A percentile compares a stretch with the other conserved stretches of the same genome.
phyloP scores from a whole-genome alignment of 2,888 invertebrate species.

The Ceraclea dissimilis region DNA sequence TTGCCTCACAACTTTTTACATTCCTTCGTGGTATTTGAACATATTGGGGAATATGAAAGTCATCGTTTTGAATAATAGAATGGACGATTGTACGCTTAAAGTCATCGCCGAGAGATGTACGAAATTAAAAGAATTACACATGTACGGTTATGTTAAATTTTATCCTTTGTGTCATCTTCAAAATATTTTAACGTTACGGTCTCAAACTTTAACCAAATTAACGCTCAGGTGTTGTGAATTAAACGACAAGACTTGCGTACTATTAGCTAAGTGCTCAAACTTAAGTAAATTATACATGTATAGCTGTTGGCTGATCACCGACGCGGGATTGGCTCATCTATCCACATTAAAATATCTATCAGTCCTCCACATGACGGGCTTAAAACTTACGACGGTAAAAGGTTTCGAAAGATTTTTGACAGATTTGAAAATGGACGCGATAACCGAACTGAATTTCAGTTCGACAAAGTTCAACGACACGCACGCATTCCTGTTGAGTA shows the following conservation, averaged over 20 bases:
- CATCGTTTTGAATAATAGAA: constrained; percentile 21
- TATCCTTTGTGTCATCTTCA: constrained; percentile 27
- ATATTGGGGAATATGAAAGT: constrained; percentile 17
- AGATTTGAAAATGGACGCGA: constrained; percentile 5
- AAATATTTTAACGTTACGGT: constrained; percentile 25
- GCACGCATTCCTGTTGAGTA: constrained; percentile 11
- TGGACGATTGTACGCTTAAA: constrained; percentile 14
- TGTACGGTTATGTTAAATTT: constrained; percentile 30
- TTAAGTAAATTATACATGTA: constrained; percentile 29
- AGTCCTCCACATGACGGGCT: constrained; percentile 30
- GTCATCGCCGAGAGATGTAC: constrained; percentile 13
- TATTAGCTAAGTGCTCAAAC: constrained; percentile 27
- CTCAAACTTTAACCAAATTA: constrained; percentile 27
- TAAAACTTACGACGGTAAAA: constrained; percentile 27
- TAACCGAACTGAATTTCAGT: constrained; percentile 20
- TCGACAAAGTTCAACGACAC: constrained; percentile 15
- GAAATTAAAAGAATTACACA: constrained; percentile 26
- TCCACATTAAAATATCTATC: constrained; percentile 25
- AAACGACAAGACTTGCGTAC: constrained; percentile 27
- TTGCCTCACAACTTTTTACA: constrained; percentile 16
- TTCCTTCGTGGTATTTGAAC: constrained; percentile 14
- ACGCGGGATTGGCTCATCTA: constrained; percentile 24
- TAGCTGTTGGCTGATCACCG: constrained; percentile 30
- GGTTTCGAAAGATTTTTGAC: constrained; percentile 23
- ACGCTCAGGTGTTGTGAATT: constrained; percentile 31